Evolutionary conservation across 2,797 vertebrate species (phyloP).

Genomic region (Myripristis murdjan): DNA sequence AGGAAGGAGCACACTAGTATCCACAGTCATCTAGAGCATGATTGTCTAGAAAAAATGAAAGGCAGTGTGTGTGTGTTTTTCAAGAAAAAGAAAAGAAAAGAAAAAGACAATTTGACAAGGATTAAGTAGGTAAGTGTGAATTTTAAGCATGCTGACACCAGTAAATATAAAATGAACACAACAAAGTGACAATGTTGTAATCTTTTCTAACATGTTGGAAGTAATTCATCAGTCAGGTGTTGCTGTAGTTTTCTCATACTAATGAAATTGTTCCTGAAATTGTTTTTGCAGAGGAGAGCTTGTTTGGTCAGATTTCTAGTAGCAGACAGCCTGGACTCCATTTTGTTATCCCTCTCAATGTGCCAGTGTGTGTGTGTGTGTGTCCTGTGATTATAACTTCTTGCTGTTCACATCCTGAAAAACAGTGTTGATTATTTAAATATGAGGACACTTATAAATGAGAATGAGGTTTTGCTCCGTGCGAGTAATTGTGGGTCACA

Average conservation of each 20-base stretch:
- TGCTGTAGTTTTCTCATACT: no score
- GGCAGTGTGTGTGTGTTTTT: slow-evolving; percentile 2
- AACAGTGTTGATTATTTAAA: slow-evolving; percentile 73
- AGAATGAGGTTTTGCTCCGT: neutral
- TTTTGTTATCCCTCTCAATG: no score
- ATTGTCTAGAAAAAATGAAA: slow-evolving; percentile 46
- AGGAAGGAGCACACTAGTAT: neutral
- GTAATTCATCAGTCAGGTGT: no score
- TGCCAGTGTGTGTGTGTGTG: slow-evolving; percentile 1
- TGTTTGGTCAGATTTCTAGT: no score
- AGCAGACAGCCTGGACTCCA: no score
- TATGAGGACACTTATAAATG: slow-evolving; percentile 80
- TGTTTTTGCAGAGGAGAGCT: no score
- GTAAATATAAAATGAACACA: no score
- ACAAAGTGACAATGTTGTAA: no score
- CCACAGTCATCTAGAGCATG: neutral
- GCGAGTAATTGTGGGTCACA: no score
- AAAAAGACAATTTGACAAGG: neutral
- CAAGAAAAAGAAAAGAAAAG: neutral
- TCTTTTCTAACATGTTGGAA: no score
- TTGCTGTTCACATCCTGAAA: slow-evolving; percentile 96
- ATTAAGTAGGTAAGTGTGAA: neutral
- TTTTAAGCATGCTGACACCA: neutral
- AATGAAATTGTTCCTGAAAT: no score
- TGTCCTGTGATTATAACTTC: slow-evolving; percentile 90